phyloP scores from a whole-genome alignment of 2,113 vertebrate species.

The Psilopsiagon aymara region DNA sequence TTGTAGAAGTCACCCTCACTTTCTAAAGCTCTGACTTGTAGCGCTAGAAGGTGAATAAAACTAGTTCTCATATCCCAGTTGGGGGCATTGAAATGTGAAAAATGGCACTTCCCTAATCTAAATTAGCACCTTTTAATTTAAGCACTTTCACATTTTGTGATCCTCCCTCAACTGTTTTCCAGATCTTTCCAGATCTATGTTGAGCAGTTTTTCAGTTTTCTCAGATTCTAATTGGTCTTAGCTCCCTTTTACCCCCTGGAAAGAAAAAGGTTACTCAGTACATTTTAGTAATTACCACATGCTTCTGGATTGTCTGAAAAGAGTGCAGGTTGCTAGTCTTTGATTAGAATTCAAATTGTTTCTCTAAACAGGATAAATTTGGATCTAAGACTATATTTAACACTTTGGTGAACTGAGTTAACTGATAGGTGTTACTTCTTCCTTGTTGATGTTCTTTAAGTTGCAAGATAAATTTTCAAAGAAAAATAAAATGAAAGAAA shows the following conservation, averaged over 20 bases:
- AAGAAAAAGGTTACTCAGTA: background rate
- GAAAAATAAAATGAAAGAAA: background rate
- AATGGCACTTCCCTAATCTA: background rate
- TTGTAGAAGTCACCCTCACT: background rate
- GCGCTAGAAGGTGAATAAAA: background rate
- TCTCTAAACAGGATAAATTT: background rate
- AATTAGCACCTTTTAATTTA: background rate
- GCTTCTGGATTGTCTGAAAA: background rate
- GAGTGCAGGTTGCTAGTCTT: background rate
- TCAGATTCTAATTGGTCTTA: background rate
- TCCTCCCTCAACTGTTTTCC: background rate
- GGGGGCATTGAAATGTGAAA: background rate
- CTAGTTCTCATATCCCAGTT: background rate
- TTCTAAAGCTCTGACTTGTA: background rate
- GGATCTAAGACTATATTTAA: background rate
- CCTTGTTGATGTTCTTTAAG: background rate
- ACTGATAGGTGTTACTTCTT: background rate
- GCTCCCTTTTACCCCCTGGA: background rate
- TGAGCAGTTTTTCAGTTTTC: background rate
- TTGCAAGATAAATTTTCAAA: background rate
- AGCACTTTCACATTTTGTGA: background rate
- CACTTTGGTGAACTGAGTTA: background rate
- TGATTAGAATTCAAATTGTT: background rate
- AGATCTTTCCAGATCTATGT: background rate
- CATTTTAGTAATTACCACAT: background rate